Conservation (phyloP, 2,113 vertebrate genomes). For the Nymphicus hollandicus region DNA sequence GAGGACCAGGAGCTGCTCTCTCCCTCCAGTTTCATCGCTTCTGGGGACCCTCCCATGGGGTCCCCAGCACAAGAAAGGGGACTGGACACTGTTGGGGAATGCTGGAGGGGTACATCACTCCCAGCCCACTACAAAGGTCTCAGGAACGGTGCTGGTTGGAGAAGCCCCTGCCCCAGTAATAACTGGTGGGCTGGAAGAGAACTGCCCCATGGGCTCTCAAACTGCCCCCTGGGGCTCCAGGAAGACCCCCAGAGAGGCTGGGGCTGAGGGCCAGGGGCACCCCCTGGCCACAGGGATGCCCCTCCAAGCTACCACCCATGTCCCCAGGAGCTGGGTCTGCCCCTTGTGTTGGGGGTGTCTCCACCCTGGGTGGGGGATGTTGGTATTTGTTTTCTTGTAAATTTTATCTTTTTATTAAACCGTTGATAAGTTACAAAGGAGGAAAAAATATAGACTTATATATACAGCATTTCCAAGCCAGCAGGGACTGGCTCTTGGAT, state of each 20-base stretch:
- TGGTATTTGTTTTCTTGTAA: slow-evolving; percentile 16
- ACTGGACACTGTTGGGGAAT: not conserved
- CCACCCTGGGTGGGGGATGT: not conserved
- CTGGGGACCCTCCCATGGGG: not conserved
- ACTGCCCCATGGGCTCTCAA: not conserved
- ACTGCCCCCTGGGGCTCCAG: not conserved
- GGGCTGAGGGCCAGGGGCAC: not conserved
- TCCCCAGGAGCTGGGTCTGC: not conserved
- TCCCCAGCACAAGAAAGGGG: not conserved
- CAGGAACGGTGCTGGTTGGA: not conserved
- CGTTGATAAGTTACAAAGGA: slow-evolving; percentile 73
- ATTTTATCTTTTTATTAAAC: slow-evolving; percentile 72
- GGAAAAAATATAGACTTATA: slow-evolving; percentile 73
- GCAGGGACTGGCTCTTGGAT: not conserved
- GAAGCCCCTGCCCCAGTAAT: not conserved
- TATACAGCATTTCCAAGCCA: slow-evolving; percentile 66
- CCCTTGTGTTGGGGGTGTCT: not conserved
- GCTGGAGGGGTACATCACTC: not conserved
- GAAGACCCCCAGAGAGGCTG: not conserved
- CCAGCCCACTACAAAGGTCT: not conserved
- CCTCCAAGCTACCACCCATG: not conserved
- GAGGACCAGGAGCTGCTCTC: not conserved
- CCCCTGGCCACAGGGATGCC: not conserved
- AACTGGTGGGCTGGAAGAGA: not conserved
- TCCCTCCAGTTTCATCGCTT: not conserved